Conservation (phyloP, 2,888 invertebrate genomes). For the Agrypnus murinus region DNA sequence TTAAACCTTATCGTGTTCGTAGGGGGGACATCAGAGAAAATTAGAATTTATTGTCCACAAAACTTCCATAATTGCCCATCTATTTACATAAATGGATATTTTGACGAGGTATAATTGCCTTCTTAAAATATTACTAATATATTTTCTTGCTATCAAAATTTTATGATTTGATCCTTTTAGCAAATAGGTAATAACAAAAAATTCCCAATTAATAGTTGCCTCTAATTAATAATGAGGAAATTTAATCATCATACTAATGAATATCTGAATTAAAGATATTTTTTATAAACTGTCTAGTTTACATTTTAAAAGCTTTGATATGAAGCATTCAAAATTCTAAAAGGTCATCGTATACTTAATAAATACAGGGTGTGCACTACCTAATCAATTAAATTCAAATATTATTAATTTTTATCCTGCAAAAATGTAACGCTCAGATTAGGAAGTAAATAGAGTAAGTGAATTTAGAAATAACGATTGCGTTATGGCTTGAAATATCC, state of each 20-base stretch:
- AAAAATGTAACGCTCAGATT: no score
- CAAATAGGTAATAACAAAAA: constrained; percentile 1
- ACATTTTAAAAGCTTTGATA: no score
- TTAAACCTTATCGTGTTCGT: no score
- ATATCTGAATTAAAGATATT: constrained; percentile 1
- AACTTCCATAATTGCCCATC: constrained; percentile 6
- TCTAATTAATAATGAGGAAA: constrained; percentile 10
- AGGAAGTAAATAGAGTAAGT: no score
- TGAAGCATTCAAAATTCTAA: no score
- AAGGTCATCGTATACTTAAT: neutral
- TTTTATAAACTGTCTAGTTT: no score
- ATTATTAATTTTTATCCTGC: no score
- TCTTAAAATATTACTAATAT: neutral
- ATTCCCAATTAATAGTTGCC: neutral
- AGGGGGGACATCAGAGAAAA: neutral
- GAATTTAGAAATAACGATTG: no score
- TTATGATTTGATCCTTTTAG: neutral
- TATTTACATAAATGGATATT: constrained; percentile 17
- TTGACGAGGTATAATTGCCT: constrained; percentile 9
- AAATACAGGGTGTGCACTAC: no score
- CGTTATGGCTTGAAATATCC: no score
- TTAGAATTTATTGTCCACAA: neutral
- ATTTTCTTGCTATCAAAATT: constrained; percentile 10
- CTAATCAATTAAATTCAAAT: no score
- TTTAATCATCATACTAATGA: constrained; percentile 12